These are phyloP conservation scores for Papilio elwesi DNA, from an alignment of 2,888 invertebrate species.

Conservation along the genomic window DNA sequence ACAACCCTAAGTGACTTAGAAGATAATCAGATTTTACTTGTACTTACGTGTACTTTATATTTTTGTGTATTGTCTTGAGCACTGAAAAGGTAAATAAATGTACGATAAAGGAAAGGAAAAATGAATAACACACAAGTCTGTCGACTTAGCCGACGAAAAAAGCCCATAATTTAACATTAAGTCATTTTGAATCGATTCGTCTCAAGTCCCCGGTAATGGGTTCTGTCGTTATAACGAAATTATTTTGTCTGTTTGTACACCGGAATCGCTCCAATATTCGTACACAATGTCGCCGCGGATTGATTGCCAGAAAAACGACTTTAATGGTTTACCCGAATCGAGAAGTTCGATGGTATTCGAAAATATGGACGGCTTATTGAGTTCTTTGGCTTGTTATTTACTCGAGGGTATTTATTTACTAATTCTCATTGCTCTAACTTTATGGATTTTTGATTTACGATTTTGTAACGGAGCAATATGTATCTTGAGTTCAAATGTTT, in stretches of 20 bases:
- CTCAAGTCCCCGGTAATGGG: constrained; percentile 28
- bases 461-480: neutral
- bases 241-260: constrained; percentile 38
- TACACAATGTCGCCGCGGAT: constrained; percentile 30
- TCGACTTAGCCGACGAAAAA: neutral
- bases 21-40: too few species aligned
- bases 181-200: constrained; percentile 25
- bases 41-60: too few species aligned
- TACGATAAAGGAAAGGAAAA: neutral
- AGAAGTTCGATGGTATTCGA: constrained; percentile 15
- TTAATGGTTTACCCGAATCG: constrained; percentile 37
- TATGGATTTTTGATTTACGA: neutral
- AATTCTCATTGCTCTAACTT: neutral
- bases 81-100: too few species aligned
- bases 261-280: constrained; percentile 32
- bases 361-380: constrained; percentile 29
- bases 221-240: constrained; percentile 36
- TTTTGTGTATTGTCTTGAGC: too few species aligned
- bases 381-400: constrained; percentile 14
- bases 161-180: constrained; percentile 23
- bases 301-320: constrained; percentile 34
- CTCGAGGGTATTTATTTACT: constrained; percentile 25
- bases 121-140: constrained; percentile 11
- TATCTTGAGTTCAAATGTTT: too few species aligned
- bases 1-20: too few species aligned